Base-by-base conservation (phyloP, 2,888 invertebrate species). In the Desoria tigrina region DNA sequence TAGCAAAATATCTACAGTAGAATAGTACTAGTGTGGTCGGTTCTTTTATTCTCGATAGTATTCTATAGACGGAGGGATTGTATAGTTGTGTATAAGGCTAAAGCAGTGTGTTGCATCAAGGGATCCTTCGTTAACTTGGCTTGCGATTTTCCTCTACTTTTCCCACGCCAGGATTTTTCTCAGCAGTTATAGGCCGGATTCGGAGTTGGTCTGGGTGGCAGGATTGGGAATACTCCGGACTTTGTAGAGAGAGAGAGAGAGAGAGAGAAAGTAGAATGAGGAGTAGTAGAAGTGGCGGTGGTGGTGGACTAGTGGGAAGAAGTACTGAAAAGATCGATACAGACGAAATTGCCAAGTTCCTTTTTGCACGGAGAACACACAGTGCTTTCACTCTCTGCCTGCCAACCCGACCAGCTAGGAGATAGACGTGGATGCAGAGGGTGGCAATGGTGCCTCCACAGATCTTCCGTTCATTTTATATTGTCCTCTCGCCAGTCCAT, bases 291-390 rank as follows among this genome's bases (percentile, higher is more conserved):
- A 16, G 45, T 63, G 60, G 58, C 23, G 42, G 14, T 49, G 42
- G 55, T 42, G 54, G 11, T 26, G 28, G 39, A 24, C 16, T 39
- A 24, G 54, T 23, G 37, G 24, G 32, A 45, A 45, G 37, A 23
- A 49, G 21, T 49, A 56, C 28, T 55, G 56, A 23, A 42, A 57
- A 68, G 75, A 75, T 75, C 75, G 75, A 75, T 75, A 75, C 75
- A 72, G 64, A 75, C 71, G 75, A 74, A 75, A 75, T 75, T 75
- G 75, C 74, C 74, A 75, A 74, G 72, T 74, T 74, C 69, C 71
- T 71, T 75, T 75, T 75, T 65, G 69, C 73, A 70, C 64, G 63
- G 18, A 57, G 42, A 45, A 21, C 45, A 21, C 45, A 45, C 45
- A 37, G 37, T 56, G 2, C 32, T 39, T 39, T 56, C 56, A 28